Conservation (phyloP, 2,888 invertebrate species). For the Archips crataeganus region DNA sequence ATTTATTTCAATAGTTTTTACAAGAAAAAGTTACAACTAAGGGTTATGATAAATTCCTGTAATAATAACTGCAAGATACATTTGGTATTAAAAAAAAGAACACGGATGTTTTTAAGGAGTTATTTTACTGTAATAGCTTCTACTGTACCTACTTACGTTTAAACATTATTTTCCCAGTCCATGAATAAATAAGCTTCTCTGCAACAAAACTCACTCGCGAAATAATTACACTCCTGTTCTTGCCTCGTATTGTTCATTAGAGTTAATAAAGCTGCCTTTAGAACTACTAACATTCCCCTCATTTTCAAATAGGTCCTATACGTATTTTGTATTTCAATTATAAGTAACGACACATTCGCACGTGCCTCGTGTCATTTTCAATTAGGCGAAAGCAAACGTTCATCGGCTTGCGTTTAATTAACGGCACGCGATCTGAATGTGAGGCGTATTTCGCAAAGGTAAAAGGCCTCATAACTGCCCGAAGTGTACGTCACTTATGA, state of each 20-base stretch:
- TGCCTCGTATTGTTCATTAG: conserved; percentile 23
- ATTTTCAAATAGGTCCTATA: conserved; percentile 8
- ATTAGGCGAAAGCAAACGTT: conserved; percentile 67
- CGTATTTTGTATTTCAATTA: conserved; percentile 37
- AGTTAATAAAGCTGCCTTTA: conserved; percentile 8
- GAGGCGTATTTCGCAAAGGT: neutral
- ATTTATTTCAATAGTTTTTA: too few relatives aligned
- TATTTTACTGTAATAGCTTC: conserved; percentile 1
- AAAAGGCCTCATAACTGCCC: neutral
- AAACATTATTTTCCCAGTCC: conserved; percentile 1
- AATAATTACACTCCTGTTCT: conserved; percentile 12
- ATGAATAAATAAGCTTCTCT: conserved; percentile 19
- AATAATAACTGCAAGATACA: too few relatives aligned
- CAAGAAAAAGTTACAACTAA: too few relatives aligned
- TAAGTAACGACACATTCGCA: conserved; percentile 34
- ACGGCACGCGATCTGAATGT: conserved; percentile 51
- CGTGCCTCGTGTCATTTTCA: conserved; percentile 61
- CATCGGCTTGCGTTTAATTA: conserved; percentile 60
- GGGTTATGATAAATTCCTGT: too few relatives aligned
- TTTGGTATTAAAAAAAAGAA: neutral
- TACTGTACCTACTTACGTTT: conserved; percentile 8
- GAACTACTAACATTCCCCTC: conserved; percentile 9
- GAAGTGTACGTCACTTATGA: neutral
- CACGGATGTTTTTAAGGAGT: neutral
- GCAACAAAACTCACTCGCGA: conserved; percentile 11